phyloP scores from a whole-genome alignment of 2,797 vertebrate genomes.

The Phoeniculus purpureus region DNA sequence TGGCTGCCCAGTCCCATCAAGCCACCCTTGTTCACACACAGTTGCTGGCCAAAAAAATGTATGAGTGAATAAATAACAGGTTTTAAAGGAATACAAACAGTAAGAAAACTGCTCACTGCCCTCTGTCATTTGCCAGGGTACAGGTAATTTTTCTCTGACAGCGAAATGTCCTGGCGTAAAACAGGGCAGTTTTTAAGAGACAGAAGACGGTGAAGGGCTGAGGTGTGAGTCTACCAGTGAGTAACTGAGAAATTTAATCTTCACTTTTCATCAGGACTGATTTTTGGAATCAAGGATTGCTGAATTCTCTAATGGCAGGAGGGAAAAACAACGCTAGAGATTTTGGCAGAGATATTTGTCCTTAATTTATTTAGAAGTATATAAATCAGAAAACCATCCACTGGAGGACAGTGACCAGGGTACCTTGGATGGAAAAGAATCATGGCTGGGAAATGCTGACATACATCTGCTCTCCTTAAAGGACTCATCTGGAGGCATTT shows the following conservation, averaged over 20 bases:
- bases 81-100: conserved; percentile 1
- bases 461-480: not conserved
- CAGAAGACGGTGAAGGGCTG: not conserved
- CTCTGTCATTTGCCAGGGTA: not conserved
- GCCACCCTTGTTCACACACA: not conserved
- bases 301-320: not conserved
- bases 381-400: not conserved
- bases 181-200: not conserved
- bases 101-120: not conserved
- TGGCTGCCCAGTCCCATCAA: conserved; percentile 16
- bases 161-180: not conserved
- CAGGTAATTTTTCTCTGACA: not conserved
- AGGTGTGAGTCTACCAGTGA: not conserved
- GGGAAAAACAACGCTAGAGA: not conserved
- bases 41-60: not conserved
- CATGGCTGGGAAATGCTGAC: not conserved
- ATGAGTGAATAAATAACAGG: not conserved
- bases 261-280: not conserved
- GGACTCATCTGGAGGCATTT: not conserved
- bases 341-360: not conserved
- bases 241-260: not conserved
- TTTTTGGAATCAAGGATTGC: not conserved
- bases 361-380: conserved; percentile 1
- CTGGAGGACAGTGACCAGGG: not conserved
- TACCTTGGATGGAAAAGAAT: not conserved